phyloP scores from a whole-genome alignment of 2,888 invertebrate genomes.

The Imbricaverruca yamaguchii region DNA sequence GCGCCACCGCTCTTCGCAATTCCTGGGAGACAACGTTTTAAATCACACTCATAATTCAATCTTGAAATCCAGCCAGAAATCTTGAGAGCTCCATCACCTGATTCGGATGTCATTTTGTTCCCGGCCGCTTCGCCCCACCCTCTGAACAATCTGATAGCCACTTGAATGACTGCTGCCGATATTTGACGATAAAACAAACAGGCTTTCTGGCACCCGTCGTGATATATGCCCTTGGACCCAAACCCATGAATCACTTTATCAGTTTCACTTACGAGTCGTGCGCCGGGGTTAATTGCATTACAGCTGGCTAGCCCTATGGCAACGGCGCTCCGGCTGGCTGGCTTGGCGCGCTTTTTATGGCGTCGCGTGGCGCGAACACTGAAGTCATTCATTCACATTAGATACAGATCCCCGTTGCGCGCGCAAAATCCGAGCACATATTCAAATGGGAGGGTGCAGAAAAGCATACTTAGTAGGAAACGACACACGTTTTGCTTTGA shows the following conservation, averaged over 20 bases:
- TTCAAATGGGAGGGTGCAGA: too few species aligned
- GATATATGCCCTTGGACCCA: not conserved
- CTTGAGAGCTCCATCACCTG: not conserved
- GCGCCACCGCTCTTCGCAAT: not conserved
- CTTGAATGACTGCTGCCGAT: not conserved
- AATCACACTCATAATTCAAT: not conserved
- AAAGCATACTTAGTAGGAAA: too few species aligned
- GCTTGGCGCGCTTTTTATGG: not conserved
- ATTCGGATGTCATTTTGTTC: not conserved
- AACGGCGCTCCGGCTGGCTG: not conserved
- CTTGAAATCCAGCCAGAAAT: not conserved
- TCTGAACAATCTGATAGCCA: not conserved
- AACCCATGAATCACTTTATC: not conserved
- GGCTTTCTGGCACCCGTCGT: not conserved
- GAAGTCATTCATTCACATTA: not conserved
- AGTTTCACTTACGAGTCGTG: conserved; percentile 1
- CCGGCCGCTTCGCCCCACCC: too few species aligned
- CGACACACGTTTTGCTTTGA: too few species aligned
- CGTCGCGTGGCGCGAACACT: not conserved
- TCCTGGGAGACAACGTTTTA: not conserved
- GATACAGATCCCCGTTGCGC: too few species aligned
- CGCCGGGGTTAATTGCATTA: not conserved
- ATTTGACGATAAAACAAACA: not conserved
- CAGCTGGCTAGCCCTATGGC: not conserved
- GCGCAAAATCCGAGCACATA: too few species aligned